Conservation (phyloP, 2,797 vertebrate species). For the Mergus octosetaceus region DNA sequence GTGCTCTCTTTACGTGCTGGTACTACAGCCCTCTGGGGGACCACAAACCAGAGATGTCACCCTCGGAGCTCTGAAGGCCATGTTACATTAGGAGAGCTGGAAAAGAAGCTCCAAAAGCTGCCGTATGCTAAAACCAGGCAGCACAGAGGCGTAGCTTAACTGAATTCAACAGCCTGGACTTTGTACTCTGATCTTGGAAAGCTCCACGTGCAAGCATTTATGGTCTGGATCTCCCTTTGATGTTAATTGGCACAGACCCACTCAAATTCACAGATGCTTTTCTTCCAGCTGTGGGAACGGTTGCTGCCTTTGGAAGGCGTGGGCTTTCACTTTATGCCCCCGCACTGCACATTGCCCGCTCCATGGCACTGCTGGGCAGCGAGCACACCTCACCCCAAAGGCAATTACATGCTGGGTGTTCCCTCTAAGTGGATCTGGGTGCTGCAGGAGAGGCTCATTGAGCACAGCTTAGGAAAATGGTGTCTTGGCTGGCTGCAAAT, state of each 20-base stretch:
- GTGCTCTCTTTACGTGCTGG: not conserved
- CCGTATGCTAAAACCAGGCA: not conserved
- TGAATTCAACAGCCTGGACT: not conserved
- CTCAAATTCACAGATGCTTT: not conserved
- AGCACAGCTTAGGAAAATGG: not conserved
- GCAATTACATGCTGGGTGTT: not conserved
- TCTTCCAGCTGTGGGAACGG: not conserved
- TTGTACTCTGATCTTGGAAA: conserved; percentile 1
- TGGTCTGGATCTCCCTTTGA: not conserved
- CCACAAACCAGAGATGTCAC: not conserved
- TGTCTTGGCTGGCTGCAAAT: not conserved
- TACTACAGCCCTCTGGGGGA: not conserved
- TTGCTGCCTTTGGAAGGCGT: not conserved
- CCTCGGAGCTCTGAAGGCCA: not conserved
- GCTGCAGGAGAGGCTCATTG: not conserved
- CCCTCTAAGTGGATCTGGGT: not conserved
- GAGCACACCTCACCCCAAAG: not conserved
- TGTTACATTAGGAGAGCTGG: not conserved
- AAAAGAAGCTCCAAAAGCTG: not conserved
- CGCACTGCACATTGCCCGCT: not conserved
- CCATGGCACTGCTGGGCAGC: not conserved
- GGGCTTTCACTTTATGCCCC: not conserved
- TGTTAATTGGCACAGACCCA: not conserved
- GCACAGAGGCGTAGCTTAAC: not conserved
- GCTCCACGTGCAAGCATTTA: not conserved